A percentile compares a stretch with the other conserved stretches of the same genome.
phyloP scores from a whole-genome alignment of 2,797 vertebrate species.

The Poecilia gillii region DNA sequence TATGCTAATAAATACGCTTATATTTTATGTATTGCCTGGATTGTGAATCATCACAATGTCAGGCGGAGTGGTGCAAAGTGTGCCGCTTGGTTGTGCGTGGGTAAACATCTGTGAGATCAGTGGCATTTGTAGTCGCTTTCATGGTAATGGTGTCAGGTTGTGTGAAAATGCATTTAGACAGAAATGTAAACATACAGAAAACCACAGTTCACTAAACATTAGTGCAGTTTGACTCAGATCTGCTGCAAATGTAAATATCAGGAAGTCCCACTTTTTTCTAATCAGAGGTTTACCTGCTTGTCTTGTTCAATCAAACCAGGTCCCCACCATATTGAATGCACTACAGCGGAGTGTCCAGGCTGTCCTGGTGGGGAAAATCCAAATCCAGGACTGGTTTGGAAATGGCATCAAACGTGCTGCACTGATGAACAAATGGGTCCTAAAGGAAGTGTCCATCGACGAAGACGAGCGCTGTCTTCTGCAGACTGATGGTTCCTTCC shows the following conservation, averaged over 20 bases:
- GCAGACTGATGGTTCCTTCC: slow-evolving; percentile 97
- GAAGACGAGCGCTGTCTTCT: slow-evolving; percentile 96
- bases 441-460: slow-evolving; percentile 94
- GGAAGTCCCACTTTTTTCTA: slow-evolving; percentile 2
- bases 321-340: slow-evolving; percentile 96
- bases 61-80: slow-evolving; percentile 26
- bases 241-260: neutral
- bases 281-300: neutral
- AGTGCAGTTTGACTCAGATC: slow-evolving; percentile 5
- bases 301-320: slow-evolving; percentile 75
- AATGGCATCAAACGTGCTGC: slow-evolving; percentile 98
- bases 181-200: slow-evolving; percentile 22
- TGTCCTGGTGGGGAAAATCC: slow-evolving; percentile 97
- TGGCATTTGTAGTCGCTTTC: slow-evolving; percentile 26
- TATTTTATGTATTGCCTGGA: slow-evolving; percentile 28
- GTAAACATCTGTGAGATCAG: slow-evolving; percentile 21
- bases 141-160: slow-evolving; percentile 17
- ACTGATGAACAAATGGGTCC: slow-evolving; percentile 97
- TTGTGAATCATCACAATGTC: slow-evolving; percentile 54
- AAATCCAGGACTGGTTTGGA: slow-evolving; percentile 99
- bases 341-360: slow-evolving; percentile 98
- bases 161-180: slow-evolving; percentile 22
- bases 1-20: slow-evolving; percentile 7
- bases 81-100: slow-evolving; percentile 18
- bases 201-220: neutral